Conservation (phyloP, 2,797 vertebrate species). For the Carapus acus region DNA sequence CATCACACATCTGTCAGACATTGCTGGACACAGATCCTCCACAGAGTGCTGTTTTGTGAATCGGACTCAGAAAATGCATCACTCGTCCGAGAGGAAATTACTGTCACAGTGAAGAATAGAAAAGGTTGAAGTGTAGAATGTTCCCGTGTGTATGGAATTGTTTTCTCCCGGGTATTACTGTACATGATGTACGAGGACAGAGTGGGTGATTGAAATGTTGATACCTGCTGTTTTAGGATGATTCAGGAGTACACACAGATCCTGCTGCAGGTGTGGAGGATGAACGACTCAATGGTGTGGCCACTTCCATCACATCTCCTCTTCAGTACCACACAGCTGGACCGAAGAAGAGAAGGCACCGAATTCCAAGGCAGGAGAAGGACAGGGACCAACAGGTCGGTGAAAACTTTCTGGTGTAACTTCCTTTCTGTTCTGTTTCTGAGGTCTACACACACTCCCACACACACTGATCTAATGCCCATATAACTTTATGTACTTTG, state of each 20-base stretch:
- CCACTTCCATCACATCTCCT: conserved; percentile 52
- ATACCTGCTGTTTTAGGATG: conserved; percentile 62
- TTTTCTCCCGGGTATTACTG: too few relatives aligned
- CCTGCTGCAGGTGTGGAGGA: conserved; percentile 56
- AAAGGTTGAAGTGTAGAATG: too few relatives aligned
- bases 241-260: conserved; percentile 62
- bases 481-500: too few relatives aligned
- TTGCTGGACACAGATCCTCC: too few relatives aligned
- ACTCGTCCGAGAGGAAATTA: too few relatives aligned
- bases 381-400: conserved; percentile 70
- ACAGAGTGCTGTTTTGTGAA: not conserved
- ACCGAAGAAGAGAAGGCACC: conserved; percentile 71
- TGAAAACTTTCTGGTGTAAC: not conserved
- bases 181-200: too few relatives aligned
- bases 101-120: too few relatives aligned
- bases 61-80: too few relatives aligned
- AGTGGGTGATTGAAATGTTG: not conserved
- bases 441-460: too few relatives aligned
- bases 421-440: not conserved
- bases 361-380: conserved; percentile 67
- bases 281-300: conserved; percentile 60
- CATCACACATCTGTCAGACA: too few relatives aligned
- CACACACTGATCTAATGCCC: too few relatives aligned
- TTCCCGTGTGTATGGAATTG: too few relatives aligned
- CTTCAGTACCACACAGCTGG: conserved; percentile 53